A percentile compares a stretch with the other conserved stretches of the same genome.
phyloP scores from a whole-genome alignment of 2,888 invertebrate genomes.

The Aproaerema taeniolella region DNA sequence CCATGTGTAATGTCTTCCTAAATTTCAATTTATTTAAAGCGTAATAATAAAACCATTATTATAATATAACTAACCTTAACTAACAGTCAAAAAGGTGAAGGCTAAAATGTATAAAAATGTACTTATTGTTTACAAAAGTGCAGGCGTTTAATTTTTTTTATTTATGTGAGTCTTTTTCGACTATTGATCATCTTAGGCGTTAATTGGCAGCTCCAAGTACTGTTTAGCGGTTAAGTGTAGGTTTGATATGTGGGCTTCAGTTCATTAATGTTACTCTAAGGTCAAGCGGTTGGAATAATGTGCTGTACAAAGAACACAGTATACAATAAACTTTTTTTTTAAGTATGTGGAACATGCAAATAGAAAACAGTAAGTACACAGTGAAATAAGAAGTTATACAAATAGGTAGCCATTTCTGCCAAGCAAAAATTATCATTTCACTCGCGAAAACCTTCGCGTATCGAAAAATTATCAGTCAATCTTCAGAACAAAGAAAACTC shows the following conservation, averaged over 20 bases:
- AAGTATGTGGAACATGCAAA: no score
- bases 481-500: no score
- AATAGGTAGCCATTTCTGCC: no score
- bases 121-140: conserved; percentile 19
- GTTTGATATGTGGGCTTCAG: conserved; percentile 18
- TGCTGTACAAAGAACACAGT: no score
- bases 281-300: no score
- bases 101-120: no score
- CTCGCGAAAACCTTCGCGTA: no score
- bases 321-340: no score
- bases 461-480: no score
- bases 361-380: no score
- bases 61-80: conserved; percentile 46
- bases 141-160: conserved; percentile 5
- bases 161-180: not conserved
- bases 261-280: conserved; percentile 25
- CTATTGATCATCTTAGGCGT: conserved; percentile 32
- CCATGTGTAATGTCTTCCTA: conserved; percentile 36
- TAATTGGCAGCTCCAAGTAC: conserved; percentile 37
- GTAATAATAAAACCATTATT: conserved; percentile 44
- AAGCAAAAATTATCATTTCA: no score
- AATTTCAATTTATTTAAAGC: conserved; percentile 36
- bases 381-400: no score
- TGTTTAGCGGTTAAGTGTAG: conserved; percentile 27
- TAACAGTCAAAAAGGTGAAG: conserved; percentile 57